Conservation (phyloP, 2,888 invertebrate species). For the Heliconius hortense region DNA sequence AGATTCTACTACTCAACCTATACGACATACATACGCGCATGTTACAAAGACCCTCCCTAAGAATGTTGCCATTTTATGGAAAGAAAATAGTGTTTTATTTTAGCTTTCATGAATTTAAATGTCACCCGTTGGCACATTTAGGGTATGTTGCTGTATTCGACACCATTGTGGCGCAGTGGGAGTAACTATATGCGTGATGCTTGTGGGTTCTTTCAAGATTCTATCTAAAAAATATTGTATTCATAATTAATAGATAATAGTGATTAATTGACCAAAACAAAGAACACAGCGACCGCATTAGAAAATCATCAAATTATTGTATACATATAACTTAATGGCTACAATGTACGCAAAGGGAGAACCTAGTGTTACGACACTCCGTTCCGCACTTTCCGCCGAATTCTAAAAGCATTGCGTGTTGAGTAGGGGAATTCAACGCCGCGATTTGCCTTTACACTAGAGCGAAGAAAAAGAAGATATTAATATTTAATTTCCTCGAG, state of each 20-base stretch:
- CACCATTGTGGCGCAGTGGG: too few relatives aligned
- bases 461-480: background rate
- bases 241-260: too few relatives aligned
- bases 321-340: background rate
- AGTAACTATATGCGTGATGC: too few relatives aligned
- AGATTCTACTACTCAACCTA: conserved; percentile 31
- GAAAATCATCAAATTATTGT: background rate
- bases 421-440: background rate
- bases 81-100: conserved; percentile 5
- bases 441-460: background rate
- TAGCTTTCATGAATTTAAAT: background rate
- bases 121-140: background rate
- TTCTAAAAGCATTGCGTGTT: background rate
- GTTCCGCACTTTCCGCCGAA: background rate
- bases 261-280: too few relatives aligned
- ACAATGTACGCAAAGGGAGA: background rate
- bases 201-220: too few relatives aligned
- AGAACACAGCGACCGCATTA: too few relatives aligned
- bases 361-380: background rate
- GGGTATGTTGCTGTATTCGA: background rate
- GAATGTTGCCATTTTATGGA: conserved; percentile 19
- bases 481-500: background rate
- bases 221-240: too few relatives aligned
- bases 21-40: conserved; percentile 9
- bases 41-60: conserved; percentile 27